These are phyloP conservation scores for Eledone cirrhosa DNA, from an alignment of 2,888 invertebrate genomes.

Conservation along the genomic window DNA sequence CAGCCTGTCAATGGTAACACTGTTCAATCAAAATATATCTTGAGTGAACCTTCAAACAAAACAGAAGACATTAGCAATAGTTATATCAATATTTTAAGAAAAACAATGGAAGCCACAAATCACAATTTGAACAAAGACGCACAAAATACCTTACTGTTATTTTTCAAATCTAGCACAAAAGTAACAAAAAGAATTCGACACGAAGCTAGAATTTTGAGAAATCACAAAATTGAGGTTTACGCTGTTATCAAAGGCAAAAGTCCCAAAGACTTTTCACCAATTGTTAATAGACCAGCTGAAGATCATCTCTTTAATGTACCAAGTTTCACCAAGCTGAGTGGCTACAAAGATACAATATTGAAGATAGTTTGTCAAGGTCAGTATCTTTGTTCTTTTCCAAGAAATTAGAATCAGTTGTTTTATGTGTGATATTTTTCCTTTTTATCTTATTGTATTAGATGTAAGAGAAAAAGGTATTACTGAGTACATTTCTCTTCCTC, in stretches of 20 bases:
- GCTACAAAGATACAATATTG: constrained; percentile 1
- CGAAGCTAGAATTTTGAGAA: not conserved
- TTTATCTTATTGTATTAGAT: too few species aligned
- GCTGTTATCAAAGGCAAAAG: not conserved
- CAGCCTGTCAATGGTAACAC: not conserved
- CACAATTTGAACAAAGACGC: not conserved
- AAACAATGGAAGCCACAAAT: not conserved
- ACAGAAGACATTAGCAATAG: too few species aligned
- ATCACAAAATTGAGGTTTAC: not conserved
- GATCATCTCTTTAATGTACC: not conserved
- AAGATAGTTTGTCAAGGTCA: not conserved
- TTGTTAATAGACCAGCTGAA: not conserved
- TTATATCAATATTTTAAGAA: not conserved
- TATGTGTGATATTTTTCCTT: too few species aligned
- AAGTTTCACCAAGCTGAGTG: not conserved
- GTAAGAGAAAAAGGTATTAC: too few species aligned
- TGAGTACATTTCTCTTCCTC: too few species aligned
- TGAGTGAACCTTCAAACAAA: not conserved
- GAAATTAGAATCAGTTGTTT: too few species aligned
- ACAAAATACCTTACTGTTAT: not conserved
- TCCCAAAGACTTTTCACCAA: not conserved
- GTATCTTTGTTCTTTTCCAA: not conserved
- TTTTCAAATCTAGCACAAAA: not conserved
- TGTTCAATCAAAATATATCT: not conserved
- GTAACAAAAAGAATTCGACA: not conserved